Base-by-base conservation (phyloP, 2,888 invertebrate genomes). In the Lysandra bellargus region DNA sequence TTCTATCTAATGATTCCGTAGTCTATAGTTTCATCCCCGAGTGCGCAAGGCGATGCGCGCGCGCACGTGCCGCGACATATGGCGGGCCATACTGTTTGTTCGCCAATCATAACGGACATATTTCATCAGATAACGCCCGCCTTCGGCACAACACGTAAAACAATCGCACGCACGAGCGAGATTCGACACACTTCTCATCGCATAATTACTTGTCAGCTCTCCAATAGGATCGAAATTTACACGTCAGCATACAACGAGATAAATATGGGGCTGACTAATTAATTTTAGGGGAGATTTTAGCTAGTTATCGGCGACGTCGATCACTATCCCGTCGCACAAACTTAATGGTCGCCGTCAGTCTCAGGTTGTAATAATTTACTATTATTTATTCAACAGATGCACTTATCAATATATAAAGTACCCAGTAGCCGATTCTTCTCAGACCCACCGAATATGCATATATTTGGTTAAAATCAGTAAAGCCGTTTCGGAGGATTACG, bases 31-130 rank as follows among this genome's bases (percentile, higher is more conserved):
- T 92, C 91, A 93, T 91, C 93, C 91, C 90, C 91, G 93, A 93
- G 91, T 89, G 92, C 90, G 90, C 94, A 91, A 87, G 87, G 87
- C 90, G 93, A 91, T 90, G 93, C 94, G 92, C 92, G 83, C 83
- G 88, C 92, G 91, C 94, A 93, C 94, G 94, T 94, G 94, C 94
- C 94, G 89, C 94, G 92, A 88, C 94, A 94, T 94, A 92, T 94
- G 94, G 94, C 89, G 85, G 86, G 93, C 92, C 94, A 94, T 94
- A 94, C 92, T 94, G 94, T 94, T 94, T 94, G 94, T 93, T 94
- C 90, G 94, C 93, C 94, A 94, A 94, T 94, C 94, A 94, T 94
- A 94, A 94, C 94, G 94, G 94, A 94, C 93, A 94, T 94, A 93
- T 92, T 92, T 94, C 94, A 94, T 94, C 94, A 92, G 93, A 93